phyloP scores from a whole-genome alignment of 2,113 vertebrate genomes.

The Crotalus horridus region DNA sequence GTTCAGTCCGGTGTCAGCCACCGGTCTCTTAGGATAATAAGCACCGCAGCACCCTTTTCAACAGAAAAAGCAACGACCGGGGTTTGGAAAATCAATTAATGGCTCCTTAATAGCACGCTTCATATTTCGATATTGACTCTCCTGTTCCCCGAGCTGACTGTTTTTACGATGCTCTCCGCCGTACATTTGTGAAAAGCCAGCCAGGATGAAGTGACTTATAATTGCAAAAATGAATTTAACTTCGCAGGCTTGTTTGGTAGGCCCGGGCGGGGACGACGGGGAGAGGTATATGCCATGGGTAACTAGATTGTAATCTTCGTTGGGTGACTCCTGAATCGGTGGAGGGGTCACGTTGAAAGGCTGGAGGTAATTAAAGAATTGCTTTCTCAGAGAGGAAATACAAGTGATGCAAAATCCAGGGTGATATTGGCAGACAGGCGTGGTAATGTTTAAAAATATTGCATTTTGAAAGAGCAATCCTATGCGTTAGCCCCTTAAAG shows the following conservation, averaged over 20 bases:
- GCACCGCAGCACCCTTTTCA: constrained; percentile 56
- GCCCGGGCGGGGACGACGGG: too few species aligned
- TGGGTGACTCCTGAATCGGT: background rate
- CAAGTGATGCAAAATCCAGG: background rate
- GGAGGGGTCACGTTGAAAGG: background rate
- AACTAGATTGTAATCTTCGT: background rate
- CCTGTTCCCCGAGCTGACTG: constrained; percentile 37
- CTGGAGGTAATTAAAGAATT: background rate
- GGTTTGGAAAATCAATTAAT: constrained; percentile 74
- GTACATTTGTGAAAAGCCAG: constrained; percentile 36
- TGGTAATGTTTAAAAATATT: background rate
- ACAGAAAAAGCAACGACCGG: constrained; percentile 53
- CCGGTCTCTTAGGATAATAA: constrained; percentile 59
- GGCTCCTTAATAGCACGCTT: constrained; percentile 67
- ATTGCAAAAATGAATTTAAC: constrained; percentile 50
- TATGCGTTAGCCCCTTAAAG: background rate
- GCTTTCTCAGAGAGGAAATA: background rate
- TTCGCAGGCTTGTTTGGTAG: background rate
- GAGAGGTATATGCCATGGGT: background rate
- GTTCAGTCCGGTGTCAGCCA: constrained; percentile 61
- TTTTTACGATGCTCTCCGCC: constrained; percentile 18
- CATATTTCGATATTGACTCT: constrained; percentile 61
- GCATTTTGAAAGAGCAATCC: background rate
- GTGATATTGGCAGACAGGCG: background rate
- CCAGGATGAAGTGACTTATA: constrained; percentile 20